Conservation (phyloP, 2,797 vertebrate species). For the Cirrhinus molitorella region DNA sequence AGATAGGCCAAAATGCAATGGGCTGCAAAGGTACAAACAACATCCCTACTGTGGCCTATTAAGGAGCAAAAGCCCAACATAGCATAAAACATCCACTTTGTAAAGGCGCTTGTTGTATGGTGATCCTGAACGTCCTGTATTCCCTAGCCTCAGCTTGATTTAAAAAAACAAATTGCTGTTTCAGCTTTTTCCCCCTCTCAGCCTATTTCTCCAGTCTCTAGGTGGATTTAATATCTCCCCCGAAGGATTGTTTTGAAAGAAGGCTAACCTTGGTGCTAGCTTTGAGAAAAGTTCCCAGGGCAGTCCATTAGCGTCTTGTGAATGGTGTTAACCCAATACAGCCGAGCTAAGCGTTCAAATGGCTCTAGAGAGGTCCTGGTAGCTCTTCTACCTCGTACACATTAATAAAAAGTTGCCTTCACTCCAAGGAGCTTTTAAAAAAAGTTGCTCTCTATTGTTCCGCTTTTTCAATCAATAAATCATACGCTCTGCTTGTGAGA, state of each 20-base stretch:
- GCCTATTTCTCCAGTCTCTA: constrained; percentile 73
- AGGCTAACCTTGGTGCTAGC: constrained; percentile 63
- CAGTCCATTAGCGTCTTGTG: constrained; percentile 75
- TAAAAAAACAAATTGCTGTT: constrained; percentile 63
- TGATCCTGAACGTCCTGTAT: constrained; percentile 62
- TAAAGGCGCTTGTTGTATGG: constrained; percentile 46
- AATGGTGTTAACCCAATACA: constrained; percentile 70
- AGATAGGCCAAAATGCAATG: constrained; percentile 64
- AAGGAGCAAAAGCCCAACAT: constrained; percentile 68
- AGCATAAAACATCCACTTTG: constrained; percentile 71
- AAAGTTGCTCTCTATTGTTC: constrained; percentile 73
- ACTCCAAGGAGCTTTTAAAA: constrained; percentile 68
- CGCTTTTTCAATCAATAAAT: constrained; percentile 80
- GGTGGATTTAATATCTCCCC: constrained; percentile 75
- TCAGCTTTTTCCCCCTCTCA: constrained; percentile 58
- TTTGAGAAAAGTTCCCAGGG: constrained; percentile 66
- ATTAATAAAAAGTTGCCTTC: constrained; percentile 59
- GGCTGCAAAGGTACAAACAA: constrained; percentile 65
- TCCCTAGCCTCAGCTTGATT: constrained; percentile 70
- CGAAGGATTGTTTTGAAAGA: constrained; percentile 65
- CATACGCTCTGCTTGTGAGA: constrained; percentile 69
- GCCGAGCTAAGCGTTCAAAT: constrained; percentile 66
- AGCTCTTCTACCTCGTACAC: constrained; percentile 44
- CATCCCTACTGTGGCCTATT: constrained; percentile 67
- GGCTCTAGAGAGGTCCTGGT: constrained; percentile 58